Conservation (phyloP, 2,113 vertebrate species). For the Pitta sordida region DNA sequence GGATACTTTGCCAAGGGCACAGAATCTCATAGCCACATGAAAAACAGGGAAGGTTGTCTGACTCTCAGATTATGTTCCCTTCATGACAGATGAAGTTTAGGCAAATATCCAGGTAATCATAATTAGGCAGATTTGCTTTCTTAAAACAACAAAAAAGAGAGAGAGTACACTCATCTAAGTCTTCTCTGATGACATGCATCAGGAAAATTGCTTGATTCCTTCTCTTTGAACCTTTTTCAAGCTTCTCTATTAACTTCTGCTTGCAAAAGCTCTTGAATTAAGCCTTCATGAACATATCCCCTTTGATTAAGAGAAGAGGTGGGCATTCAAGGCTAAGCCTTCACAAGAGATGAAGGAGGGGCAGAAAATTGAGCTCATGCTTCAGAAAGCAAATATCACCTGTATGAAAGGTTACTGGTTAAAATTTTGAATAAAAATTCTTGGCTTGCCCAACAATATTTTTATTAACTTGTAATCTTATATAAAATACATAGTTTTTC, state of each 20-base stretch:
- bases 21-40: not conserved
- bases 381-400: conserved; percentile 30
- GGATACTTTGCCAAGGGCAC: not conserved
- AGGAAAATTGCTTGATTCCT: conserved; percentile 26
- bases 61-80: conserved; percentile 14
- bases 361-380: not conserved
- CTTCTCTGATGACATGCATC: conserved; percentile 16
- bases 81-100: conserved; percentile 31
- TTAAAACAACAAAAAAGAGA: not conserved
- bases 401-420: conserved; percentile 4
- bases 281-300: not conserved
- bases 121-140: conserved; percentile 22
- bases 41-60: conserved; percentile 20
- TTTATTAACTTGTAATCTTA: conserved; percentile 14
- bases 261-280: conserved; percentile 8
- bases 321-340: not conserved
- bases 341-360: not conserved
- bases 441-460: conserved; percentile 16
- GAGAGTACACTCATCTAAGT: not conserved
- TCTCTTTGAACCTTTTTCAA: conserved; percentile 49
- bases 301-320: not conserved
- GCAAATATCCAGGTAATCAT: conserved; percentile 45
- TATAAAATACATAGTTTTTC: not conserved
- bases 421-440: conserved; percentile 35
- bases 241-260: not conserved